Base-by-base conservation (phyloP, 2,888 invertebrate genomes). In the Spialia ferax region DNA sequence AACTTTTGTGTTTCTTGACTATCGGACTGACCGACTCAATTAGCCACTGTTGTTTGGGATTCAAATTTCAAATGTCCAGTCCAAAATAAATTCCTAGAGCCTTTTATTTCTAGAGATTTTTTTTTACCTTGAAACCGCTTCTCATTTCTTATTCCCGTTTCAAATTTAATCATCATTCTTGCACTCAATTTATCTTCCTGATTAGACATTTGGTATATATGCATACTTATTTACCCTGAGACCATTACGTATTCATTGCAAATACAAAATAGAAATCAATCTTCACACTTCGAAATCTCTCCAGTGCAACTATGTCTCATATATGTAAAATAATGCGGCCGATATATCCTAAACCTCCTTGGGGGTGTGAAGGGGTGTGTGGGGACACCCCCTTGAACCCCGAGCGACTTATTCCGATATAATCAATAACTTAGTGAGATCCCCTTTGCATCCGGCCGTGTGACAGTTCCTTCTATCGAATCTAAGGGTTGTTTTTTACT, bases 391-490 rank as follows among this genome's bases (percentile, higher is more conserved):
- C n/a, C n/a, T 79, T 77, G 72, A 81, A 84, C 86, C 87, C 79
- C 88, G 79, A 83, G 85, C 89, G 92, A 91, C 93, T 93, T 93
- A 93, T 93, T 93, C 89, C 94, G 88, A 94, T 94, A 94, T 94
- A 94, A 94, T 94, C 94, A 93, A 94, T 94, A 94, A 94, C 93
- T 93, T 92, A 93, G 91, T 88, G 86, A 90, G 91, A 93, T 93
- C 93, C 93, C 93, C 93, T 93, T 93, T 93, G 93, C 93, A 93
- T 93, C 90, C 90, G 88, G 82, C 85, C 88, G 85, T 87, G 92
- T 92, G 93, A 93, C 93, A 93, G 91, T 91, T 91, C 84, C 85
- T 87, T 84, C 89, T 86, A 90, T 88, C 90, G 89, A 85, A 86
- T 66, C 85, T 83, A 86, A 88, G 87, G 89, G 87, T 86, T 84